Percentiles rank a stretch among this genome's conserved stretches.
phyloP scores from a whole-genome alignment of 2,888 invertebrate species.

The Spialia ferax region DNA sequence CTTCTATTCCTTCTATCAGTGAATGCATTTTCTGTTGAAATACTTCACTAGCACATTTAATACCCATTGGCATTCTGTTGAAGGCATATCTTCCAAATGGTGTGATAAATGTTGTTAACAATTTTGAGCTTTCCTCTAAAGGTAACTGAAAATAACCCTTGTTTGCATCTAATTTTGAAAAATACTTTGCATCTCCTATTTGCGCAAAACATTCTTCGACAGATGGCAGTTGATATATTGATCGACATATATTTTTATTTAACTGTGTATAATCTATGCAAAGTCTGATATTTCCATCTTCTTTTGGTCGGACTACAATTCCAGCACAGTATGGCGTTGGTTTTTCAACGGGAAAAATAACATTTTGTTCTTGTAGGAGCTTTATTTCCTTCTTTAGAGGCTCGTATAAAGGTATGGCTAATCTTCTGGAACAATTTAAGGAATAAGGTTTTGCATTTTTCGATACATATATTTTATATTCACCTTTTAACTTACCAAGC shows the following conservation, averaged over 20 bases:
- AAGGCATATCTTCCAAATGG: conserved; percentile 14
- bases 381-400: not conserved
- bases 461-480: conserved; percentile 5
- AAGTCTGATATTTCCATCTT: conserved; percentile 11
- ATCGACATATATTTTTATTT: conserved; percentile 7
- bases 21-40: conserved; percentile 15
- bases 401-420: conserved; percentile 1
- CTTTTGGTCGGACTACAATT: conserved; percentile 12
- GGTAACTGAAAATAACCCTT: conserved; percentile 1
- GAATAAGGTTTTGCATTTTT: conserved; percentile 15
- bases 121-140: not conserved
- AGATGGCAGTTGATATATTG: conserved; percentile 7
- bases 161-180: not conserved
- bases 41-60: conserved; percentile 14
- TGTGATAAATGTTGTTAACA: conserved; percentile 14
- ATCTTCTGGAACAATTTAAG: conserved; percentile 7
- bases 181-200: conserved; percentile 7
- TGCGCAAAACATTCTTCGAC: conserved; percentile 18
- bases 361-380: not conserved
- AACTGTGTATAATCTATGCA: conserved; percentile 6
- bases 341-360: not conserved
- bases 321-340: conserved; percentile 3
- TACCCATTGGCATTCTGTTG: conserved; percentile 20
- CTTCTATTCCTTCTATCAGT: conserved; percentile 15
- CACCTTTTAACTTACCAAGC: conserved; percentile 6